Base-by-base conservation (phyloP, 2,888 invertebrate genomes). In the Hirtodrosophila confusa region DNA sequence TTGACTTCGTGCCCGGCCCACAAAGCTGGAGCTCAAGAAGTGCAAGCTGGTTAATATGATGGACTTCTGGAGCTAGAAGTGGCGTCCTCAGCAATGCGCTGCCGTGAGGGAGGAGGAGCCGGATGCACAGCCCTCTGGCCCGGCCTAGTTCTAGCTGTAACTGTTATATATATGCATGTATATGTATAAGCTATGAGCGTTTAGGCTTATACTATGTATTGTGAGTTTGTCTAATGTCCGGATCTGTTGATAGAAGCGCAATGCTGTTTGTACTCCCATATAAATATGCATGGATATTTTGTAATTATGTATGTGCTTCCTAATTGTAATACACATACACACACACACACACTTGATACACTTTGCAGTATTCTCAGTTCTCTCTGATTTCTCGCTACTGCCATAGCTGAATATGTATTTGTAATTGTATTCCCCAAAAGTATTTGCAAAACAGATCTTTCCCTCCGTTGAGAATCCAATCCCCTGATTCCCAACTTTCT, bases 1-100 rank as follows among this genome's bases (percentile, higher is more conserved):
- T 94, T 94, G 94, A 94, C 92, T 91, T 79, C 89, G 91, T 69
- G 90, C 90, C 57, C 86, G 90, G 63, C 90, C 91, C 74, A 90
- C 91, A 12, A 90, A 91, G 85, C 78, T 91, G 74, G 90, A 90
- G 86, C 89, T 91, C 76, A 91, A 91, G 82, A 91, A 91, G 86
- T 91, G 91, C 89, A 91, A 91, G 87, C 90, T 91, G 89, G 91
- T 91, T 82, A 91, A 91, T 80, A 91, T 91, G 91, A 91, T 91
- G 90, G 91, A 91, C 86, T 89, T 91, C 82, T 91, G 91, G 90
- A 91, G 91, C 90, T 91, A 90, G 90, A 90, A 91, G 90, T 90
- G 91, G 90, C 76, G 78, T 70, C 75, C 69, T 50, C 73, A 75
- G 78, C 86, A 54, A 57, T 75, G 84, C 72, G 76, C 88, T 80